Evolutionary conservation across 2,113 vertebrate genomes (phyloP).

Genomic region (Lamprotornis superbus): DNA sequence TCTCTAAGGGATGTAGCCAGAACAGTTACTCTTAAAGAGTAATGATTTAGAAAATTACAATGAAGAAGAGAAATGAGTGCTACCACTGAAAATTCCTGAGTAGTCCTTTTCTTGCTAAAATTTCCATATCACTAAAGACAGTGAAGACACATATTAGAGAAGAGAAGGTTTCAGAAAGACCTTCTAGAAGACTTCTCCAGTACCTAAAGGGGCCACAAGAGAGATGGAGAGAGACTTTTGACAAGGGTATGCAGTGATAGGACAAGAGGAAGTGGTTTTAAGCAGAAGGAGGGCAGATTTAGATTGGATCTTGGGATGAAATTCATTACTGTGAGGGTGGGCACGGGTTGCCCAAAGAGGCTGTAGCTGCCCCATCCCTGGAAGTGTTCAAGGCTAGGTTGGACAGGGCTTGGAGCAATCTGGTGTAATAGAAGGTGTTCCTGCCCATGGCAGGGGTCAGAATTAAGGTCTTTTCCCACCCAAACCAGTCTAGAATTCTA

Average conservation of each 20-base stretch:
- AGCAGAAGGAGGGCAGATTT: background rate
- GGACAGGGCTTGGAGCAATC: background rate
- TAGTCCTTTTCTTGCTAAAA: background rate
- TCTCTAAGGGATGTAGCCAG: background rate
- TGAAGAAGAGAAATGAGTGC: background rate
- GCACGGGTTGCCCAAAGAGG: rapidly evolving
- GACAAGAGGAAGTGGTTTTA: background rate
- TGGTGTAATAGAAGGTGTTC: background rate
- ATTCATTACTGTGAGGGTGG: background rate
- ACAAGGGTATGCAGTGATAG: background rate
- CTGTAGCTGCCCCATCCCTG: background rate
- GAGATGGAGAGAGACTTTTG: background rate
- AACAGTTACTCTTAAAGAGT: background rate
- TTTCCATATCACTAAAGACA: background rate
- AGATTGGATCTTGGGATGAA: background rate
- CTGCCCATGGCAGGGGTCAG: background rate
- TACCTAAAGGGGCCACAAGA: too few relatives aligned
- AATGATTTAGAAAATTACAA: background rate
- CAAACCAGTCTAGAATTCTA: background rate
- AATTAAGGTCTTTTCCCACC: background rate
- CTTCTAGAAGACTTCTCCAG: background rate
- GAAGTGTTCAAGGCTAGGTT: background rate
- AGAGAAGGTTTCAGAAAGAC: background rate
- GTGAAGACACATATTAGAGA: background rate
- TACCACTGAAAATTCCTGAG: background rate